Evolutionary conservation across 37 sponge, comb jelly and placozoan genomes (phyloP).

Genomic region (Bolinopsis microptera): DNA sequence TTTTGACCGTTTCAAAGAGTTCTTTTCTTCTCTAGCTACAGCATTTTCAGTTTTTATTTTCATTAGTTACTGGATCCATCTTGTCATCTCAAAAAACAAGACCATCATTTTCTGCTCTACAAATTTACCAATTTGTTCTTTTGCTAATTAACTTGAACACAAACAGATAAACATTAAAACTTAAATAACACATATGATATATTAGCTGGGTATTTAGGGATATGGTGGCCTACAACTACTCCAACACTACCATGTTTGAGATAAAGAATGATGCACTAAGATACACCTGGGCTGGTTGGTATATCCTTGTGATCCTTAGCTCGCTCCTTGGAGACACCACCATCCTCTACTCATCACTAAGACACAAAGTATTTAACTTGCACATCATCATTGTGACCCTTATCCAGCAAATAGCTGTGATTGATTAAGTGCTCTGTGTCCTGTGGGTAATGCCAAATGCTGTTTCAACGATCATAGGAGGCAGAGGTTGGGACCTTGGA

Average conservation of each 20-base stretch:
- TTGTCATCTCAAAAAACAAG: too few species aligned
- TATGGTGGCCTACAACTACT: not conserved
- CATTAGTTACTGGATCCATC: too few species aligned
- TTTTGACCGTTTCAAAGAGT: too few species aligned
- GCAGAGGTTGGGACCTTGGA: not conserved
- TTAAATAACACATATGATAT: too few species aligned
- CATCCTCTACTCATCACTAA: not conserved
- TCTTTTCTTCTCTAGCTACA: too few species aligned
- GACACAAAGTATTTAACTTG: not conserved
- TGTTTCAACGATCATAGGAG: not conserved
- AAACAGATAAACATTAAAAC: too few species aligned
- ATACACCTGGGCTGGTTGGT: not conserved
- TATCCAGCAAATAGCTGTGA: constrained; percentile 4
- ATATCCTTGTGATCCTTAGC: not conserved
- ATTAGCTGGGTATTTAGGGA: too few species aligned
- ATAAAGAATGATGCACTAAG: not conserved
- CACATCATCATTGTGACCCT: not conserved
- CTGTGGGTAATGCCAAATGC: not conserved
- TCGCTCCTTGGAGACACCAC: not conserved
- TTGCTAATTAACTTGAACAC: too few species aligned
- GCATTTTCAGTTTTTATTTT: too few species aligned
- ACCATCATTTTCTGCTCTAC: too few species aligned
- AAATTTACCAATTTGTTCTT: too few species aligned
- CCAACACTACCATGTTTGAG: not conserved
- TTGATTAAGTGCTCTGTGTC: not conserved